phyloP scores from a whole-genome alignment of 1,140 invertebrate genomes.

The Lepidurus packardi region DNA sequence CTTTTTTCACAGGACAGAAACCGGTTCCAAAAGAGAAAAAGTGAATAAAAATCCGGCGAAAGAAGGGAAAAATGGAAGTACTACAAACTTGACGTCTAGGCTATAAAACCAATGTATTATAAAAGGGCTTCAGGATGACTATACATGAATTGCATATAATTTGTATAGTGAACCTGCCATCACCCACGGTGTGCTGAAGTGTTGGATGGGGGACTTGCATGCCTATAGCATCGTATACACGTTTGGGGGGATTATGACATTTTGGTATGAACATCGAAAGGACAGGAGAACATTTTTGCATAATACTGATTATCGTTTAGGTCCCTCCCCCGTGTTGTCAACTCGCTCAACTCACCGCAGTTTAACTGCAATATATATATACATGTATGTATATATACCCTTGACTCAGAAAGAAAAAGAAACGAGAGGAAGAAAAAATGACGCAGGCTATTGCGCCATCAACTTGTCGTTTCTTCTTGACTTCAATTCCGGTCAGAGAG shows the following conservation, averaged over 20 bases:
- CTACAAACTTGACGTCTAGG: not conserved
- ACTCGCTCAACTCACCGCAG: not conserved
- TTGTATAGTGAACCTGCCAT: not conserved
- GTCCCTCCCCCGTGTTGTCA: not conserved
- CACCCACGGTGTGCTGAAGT: not conserved
- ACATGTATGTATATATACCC: not conserved
- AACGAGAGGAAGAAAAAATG: not conserved
- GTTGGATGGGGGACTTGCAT: not conserved
- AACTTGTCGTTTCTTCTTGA: not conserved
- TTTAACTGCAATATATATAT: not conserved
- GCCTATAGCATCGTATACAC: slow-evolving; percentile 1
- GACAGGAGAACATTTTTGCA: not conserved
- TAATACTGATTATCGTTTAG: slow-evolving; percentile 12
- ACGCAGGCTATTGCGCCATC: not conserved
- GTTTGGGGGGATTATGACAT: not conserved
- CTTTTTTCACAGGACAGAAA: not conserved
- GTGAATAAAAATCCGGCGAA: not conserved
- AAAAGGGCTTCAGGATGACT: not conserved
- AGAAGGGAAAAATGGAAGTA: not conserved
- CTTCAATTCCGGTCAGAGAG: not conserved
- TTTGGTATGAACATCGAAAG: not conserved
- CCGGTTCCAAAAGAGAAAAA: not conserved
- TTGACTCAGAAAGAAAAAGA: not conserved
- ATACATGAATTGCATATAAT: slow-evolving; percentile 1
- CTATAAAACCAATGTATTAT: slow-evolving; percentile 20